phyloP scores from a whole-genome alignment of 2,888 invertebrate genomes.

The Drosophila borealis region DNA sequence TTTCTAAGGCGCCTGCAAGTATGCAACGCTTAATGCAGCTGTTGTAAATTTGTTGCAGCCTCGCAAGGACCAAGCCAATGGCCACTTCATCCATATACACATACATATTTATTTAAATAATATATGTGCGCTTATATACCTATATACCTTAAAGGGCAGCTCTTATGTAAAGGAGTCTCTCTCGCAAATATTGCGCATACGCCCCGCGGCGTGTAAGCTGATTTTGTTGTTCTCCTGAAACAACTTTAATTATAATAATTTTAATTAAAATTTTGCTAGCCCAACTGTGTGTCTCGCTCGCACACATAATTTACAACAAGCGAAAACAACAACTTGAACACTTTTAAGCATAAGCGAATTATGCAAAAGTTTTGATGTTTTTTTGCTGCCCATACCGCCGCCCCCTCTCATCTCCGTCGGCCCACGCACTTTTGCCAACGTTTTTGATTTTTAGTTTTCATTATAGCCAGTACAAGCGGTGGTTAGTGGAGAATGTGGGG shows the following conservation, averaged over 20 bases:
- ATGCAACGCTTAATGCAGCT: constrained; percentile 74
- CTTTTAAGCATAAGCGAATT: constrained; percentile 80
- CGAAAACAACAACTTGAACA: constrained; percentile 68
- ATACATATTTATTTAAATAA: constrained; percentile 9
- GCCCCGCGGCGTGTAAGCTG: constrained; percentile 23
- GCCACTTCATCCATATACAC: constrained; percentile 16
- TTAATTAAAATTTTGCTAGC: constrained; percentile 72
- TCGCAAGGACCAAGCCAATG: constrained; percentile 43
- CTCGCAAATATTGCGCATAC: constrained; percentile 40
- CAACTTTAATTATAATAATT: constrained; percentile 73
- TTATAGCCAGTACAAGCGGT: constrained; percentile 39
- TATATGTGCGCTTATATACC: constrained; percentile 19
- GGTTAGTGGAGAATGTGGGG: background rate
- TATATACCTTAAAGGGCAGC: constrained; percentile 11
- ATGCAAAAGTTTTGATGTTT: constrained; percentile 78
- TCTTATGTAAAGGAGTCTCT: constrained; percentile 10
- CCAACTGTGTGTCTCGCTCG: constrained; percentile 7
- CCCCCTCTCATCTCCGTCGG: background rate
- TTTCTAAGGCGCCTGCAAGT: constrained; percentile 70
- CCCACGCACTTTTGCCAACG: constrained; percentile 56
- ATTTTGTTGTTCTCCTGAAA: constrained; percentile 26
- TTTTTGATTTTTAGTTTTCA: constrained; percentile 79
- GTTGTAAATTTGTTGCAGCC: constrained; percentile 71
- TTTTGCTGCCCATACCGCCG: constrained; percentile 18
- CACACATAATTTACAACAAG: constrained; percentile 52